Percentiles rank a stretch among this genome's conserved stretches.
Conservation (phyloP, 2,113 vertebrate genomes). For the Reinhardtius hippoglossoides region DNA sequence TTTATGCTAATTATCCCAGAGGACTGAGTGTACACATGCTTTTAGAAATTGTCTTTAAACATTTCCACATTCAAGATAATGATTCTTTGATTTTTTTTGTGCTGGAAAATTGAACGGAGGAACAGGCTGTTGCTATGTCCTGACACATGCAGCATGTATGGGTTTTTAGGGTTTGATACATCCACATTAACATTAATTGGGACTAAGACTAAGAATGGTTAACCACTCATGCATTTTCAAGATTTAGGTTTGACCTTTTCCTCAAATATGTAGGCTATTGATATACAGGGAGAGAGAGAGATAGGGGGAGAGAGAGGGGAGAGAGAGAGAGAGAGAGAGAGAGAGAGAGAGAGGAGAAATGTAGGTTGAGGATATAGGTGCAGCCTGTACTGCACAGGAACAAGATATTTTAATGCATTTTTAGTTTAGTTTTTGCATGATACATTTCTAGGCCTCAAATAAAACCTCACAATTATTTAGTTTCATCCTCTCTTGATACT, state of each 20-base stretch:
- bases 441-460: conserved; percentile 10
- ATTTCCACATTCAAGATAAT: conserved; percentile 8
- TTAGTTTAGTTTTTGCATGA: conserved; percentile 1
- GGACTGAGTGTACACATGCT: neutral
- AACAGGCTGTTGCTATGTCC: conserved; percentile 73
- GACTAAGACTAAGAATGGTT: conserved; percentile 7
- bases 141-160: conserved; percentile 44
- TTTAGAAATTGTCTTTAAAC: neutral
- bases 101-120: conserved; percentile 18
- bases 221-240: conserved; percentile 22
- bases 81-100: conserved; percentile 15
- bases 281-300: conserved; percentile 7
- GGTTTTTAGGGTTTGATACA: conserved; percentile 21
- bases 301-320: neutral
- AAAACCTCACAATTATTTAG: conserved; percentile 18
- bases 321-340: neutral
- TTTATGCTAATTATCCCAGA: conserved; percentile 40
- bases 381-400: conserved; percentile 50
- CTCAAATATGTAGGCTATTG: neutral
- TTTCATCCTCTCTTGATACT: conserved; percentile 13
- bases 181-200: conserved; percentile 33
- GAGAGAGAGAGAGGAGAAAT: conserved; percentile 4
- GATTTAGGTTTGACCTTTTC: conserved; percentile 28
- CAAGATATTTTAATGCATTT: conserved; percentile 13
- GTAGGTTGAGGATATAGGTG: conserved; percentile 56